Base-by-base conservation (phyloP, 2,888 invertebrate species). In the Ochropacha duplaris region DNA sequence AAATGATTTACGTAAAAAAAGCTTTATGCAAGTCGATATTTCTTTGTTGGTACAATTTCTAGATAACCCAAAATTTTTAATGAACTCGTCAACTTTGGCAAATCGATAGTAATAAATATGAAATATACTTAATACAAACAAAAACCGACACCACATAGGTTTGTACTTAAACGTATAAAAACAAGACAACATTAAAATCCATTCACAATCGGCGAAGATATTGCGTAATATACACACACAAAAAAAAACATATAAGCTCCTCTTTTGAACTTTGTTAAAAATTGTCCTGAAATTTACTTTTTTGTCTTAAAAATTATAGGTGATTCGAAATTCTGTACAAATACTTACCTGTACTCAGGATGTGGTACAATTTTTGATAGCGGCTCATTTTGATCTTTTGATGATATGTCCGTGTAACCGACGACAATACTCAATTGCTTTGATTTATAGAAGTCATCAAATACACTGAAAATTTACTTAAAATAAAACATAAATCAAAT, bases 391-490 rank as follows among this genome's bases (percentile, higher is more conserved):
- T 68, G 80, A 54, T 94, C 94, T 12, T 87, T 89, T 31, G 91
- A 89, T 0, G 94, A 94, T 60, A 97, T 93, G 76, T 96, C 95
- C 58, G 96, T 95, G 68, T 95, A 94, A 0, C 97, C 97, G 0
- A 96, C 87, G 0, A 95, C 94, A 1, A 96, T 94, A 49, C 95
- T 94, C 22, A 97, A 87, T 68, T 95, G 95, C 12, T 92, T 86
- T 0, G 95, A 91, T 60, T 94, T 94, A 73, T 96, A 94, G 64
- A 95, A 93, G 64, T 95, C 90, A 31, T 94, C 94, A 44, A 94
- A 93, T 0, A 95, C 96, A 75, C 96, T 96, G 86, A 64, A 93
- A 86, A 52, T 52, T 50, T 4, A 55, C 60, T 36, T 39, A 11
- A 22, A 54, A 54, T 14, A 50, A 57, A 49, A 39, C 16, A n/a